Percentiles rank a stretch among this genome's conserved stretches.
Conservation (phyloP, 1,140 invertebrate genomes). For the Coelopa frigida region DNA sequence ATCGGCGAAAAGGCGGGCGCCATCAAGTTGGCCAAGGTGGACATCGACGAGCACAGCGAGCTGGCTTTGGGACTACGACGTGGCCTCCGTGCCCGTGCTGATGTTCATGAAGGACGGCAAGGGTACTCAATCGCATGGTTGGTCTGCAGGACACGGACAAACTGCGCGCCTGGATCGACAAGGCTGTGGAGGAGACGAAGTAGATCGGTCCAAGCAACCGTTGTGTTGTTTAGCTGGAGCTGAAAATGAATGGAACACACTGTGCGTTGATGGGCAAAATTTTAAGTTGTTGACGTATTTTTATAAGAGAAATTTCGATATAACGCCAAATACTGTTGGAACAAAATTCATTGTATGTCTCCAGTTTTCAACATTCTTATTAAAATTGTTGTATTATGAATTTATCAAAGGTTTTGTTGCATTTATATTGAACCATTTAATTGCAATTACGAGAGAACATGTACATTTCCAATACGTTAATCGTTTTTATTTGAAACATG, state of each 20-base stretch:
- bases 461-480: too few relatives aligned
- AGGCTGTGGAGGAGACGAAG: conserved; percentile 55
- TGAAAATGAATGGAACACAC: neutral
- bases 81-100: conserved; percentile 80
- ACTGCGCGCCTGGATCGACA: conserved; percentile 76
- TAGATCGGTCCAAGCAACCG: conserved; percentile 14
- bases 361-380: neutral
- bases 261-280: too few relatives aligned
- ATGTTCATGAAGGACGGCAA: conserved; percentile 85
- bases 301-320: neutral
- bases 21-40: conserved; percentile 81
- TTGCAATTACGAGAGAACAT: too few relatives aligned
- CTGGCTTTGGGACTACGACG: conserved; percentile 83
- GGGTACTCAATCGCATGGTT: conserved; percentile 75
- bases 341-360: neutral
- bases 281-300: neutral
- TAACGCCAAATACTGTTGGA: neutral
- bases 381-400: neutral
- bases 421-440: too few relatives aligned
- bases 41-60: conserved; percentile 87
- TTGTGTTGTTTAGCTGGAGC: neutral
- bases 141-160: conserved; percentile 88
- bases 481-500: too few relatives aligned
- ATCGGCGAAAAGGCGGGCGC: conserved; percentile 78
- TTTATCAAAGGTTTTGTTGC: neutral